Base-by-base conservation (phyloP, 2,888 invertebrate genomes). In the Drosophila tanythrix region DNA sequence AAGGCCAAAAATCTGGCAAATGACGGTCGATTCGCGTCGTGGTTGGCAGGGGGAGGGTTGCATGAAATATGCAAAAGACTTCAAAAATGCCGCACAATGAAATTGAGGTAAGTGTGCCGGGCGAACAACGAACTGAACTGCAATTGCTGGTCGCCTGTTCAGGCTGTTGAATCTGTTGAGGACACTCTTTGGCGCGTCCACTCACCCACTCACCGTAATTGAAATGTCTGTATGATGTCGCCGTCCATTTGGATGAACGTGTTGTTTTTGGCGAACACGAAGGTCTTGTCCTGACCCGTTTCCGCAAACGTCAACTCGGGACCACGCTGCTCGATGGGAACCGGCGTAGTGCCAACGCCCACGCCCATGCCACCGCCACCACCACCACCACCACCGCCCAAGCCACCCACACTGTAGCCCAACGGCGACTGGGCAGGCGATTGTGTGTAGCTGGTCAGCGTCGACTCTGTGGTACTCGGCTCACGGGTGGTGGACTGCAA, bases 181-280 rank as follows among this genome's bases (percentile, higher is more conserved):
- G 43, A 51, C 25, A 25, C 21, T 46, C 43, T 3, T 43, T 43
- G n/a, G 43, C 43, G 43, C 18, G 10, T 36, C 46, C 36, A 25
- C 38, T 27, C 83, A 76, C 92, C 70, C 81, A 87, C 92, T 92
- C 93, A 97, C 97, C 97, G 96, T 83, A 98, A 94, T 93, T 98
- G 97, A 94, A 98, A 98, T 69, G 97, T 96, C 91, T 97, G 97
- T 91, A 97, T 97, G 74, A 97, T 96, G 92, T 96, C 96, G n/a
- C 97, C 97, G 92, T 98, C 97, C 58, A 98, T 95, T 92, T 98
- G 97, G 90, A 98, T 97, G 92, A 96, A 98, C 4, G 98, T 97
- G 90, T 98, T 97, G 81, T 97, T 97, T 91, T 97, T 96, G 27
- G 97, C 97, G 93, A 98, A 98, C 95, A 98, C 97, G 92, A 98